A percentile compares a stretch with the other conserved stretches of the same genome.
These are phyloP conservation scores for Gephyroberyx darwinii DNA, from an alignment of 2,797 vertebrate genomes.

Conservation along the genomic window DNA sequence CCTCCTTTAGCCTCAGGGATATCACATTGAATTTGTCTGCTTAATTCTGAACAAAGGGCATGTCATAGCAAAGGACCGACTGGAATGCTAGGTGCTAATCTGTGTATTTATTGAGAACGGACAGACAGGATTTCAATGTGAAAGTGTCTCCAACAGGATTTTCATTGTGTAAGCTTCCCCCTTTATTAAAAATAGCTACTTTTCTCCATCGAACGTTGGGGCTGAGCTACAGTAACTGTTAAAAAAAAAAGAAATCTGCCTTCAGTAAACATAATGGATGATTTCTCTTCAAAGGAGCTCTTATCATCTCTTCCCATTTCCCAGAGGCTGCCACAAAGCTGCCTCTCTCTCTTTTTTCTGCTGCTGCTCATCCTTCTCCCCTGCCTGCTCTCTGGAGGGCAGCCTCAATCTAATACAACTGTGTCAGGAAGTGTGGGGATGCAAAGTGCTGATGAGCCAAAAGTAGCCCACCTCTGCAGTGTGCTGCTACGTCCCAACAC, in stretches of 20 bases:
- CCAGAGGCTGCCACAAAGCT: slow-evolving; percentile 77
- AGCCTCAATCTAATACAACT: slow-evolving; percentile 81
- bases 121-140: slow-evolving; percentile 53
- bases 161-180: slow-evolving; percentile 41
- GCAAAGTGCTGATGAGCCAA: slow-evolving; percentile 93
- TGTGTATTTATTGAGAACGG: slow-evolving; percentile 56
- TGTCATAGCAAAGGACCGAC: slow-evolving; percentile 39
- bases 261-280: slow-evolving; percentile 80
- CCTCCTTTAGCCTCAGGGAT: slow-evolving; percentile 36
- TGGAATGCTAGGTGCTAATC: slow-evolving; percentile 56
- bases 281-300: slow-evolving; percentile 79
- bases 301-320: slow-evolving; percentile 76
- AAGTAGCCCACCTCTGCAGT: slow-evolving; percentile 88
- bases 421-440: slow-evolving; percentile 90
- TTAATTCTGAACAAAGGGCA: slow-evolving; percentile 50
- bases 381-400: slow-evolving; percentile 75
- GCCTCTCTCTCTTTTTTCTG: slow-evolving; percentile 56
- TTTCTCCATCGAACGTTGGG: slow-evolving; percentile 55
- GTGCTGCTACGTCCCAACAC: slow-evolving; percentile 70
- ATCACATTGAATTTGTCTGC: slow-evolving; percentile 52
- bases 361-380: slow-evolving; percentile 76
- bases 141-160: slow-evolving; percentile 45
- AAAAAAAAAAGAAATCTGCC: slow-evolving; percentile 59
- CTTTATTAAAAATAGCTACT: slow-evolving; percentile 60
- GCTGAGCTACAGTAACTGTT: slow-evolving; percentile 60